Evolutionary conservation across 2,113 vertebrate species (phyloP), one percentile per base, ranked within the genome.

Genomic region (Danionella cerebrum): DNA sequence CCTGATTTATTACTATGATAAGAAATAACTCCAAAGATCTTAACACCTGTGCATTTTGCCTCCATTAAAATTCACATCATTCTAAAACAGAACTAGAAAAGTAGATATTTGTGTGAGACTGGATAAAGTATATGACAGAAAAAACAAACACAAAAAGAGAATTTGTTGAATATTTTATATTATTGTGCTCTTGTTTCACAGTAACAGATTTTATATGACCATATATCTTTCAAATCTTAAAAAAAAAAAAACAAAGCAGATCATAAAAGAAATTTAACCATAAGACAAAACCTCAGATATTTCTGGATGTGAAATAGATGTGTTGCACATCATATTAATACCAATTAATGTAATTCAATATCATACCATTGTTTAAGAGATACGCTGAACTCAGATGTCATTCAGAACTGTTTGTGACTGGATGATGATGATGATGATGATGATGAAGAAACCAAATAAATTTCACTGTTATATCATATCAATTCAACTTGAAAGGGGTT

Each of bases 141-240:
- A 51, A 53, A 5, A 10, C n/a, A 16, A 52, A 2, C 19, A 4
- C 1, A 4, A 4, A 9, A 2, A 5, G 5, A 2, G 4, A 9
- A 29, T 16, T 45, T 10, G n/a, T n/a, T 10, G 1, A 45, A 11
- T 2, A 10, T 50, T 50, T 50, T 7, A 52, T 33, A 31, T 18
- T 69, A 38, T 51, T 70, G 38, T 74, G 60, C 52, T 70, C 41
- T 57, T 44, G 27, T 19, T 53, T 60, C 44, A 51, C 66, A 74
- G 67, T 55, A 74, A 54, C 60, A 59, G 22, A 42, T 59, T 22
- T 58, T 51, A 31, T 19, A 70, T 39, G 16, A 31, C 14, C 18
- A 45, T 21, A 33, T 1, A 62, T 19, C 5, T 35, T 39, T 47
- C 50, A 9, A 12, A 59, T 39, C 19, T 51, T 45, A 18, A 45